Conservation (phyloP, 2,113 vertebrate genomes). For the Spheniscus mendiculus region DNA sequence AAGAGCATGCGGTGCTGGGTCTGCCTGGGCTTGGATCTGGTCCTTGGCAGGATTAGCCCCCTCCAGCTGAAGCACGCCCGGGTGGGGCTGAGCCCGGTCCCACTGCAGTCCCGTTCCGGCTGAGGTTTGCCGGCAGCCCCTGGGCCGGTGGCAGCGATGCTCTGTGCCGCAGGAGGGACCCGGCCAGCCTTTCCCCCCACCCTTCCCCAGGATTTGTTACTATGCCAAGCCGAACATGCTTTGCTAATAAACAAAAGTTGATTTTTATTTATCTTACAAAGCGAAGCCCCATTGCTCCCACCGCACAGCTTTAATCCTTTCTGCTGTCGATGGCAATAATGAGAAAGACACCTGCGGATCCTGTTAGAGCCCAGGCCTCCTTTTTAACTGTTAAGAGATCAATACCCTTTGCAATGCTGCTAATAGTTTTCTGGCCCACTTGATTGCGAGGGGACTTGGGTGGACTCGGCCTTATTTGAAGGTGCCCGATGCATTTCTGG, state of each 20-base stretch:
- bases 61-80: fast-evolving
- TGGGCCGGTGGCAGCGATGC: fast-evolving
- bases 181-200: fast-evolving
- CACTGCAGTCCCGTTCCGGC: fast-evolving
- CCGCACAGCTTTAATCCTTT: background rate
- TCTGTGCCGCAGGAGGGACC: background rate
- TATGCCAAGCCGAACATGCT: background rate
- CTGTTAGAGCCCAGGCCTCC: background rate
- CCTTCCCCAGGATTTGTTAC: background rate
- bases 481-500: fast-evolving
- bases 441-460: fast-evolving
- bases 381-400: background rate
- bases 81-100: background rate
- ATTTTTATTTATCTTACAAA: constrained; percentile 4
- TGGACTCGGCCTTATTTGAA: fast-evolving
- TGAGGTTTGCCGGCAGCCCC: background rate
- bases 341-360: background rate
- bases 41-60: background rate
- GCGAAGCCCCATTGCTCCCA: background rate
- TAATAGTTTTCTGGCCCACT: background rate
- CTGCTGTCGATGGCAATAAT: background rate
- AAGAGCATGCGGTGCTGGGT: fast-evolving
- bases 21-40: background rate
- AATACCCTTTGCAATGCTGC: background rate
- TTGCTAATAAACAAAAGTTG: background rate